Base-by-base conservation (phyloP, 2,113 vertebrate species). In the Lonchura striata region DNA sequence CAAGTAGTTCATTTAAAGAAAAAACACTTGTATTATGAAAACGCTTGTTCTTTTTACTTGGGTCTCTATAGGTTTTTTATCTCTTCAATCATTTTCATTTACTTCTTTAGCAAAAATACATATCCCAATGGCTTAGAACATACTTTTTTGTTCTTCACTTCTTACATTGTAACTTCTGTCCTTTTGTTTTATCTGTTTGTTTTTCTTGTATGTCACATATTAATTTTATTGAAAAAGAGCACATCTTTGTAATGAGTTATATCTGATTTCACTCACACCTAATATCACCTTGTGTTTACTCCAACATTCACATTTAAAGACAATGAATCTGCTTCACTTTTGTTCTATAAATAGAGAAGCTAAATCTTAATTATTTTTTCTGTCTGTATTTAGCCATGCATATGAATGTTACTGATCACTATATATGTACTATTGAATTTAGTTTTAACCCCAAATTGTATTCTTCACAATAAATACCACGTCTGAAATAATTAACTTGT, bases 331-430 rank as follows among this genome's bases (percentile, higher is more conserved):
- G 49, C 80, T 92, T 95, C 92, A 94, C 72, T 96, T 96, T 83
- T 92, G 68, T 72, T 95, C 96, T 97, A 97, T 96, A 98, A 96
- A 98, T 97, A 97, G 83, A 94, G 77, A 97, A 94, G 60, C 85
- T 94, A 91, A 97, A 96, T 97, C 80, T 92, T 97, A 97, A 97
- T 97, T 97, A 95, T 82, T 70, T 88, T 95, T 97, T 96, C 74
- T 91, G 52, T 85, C 90, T 97, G 49, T 93, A 92, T 97, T 88
- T 92, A 97, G 92, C 91, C 87, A 88, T 95, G 94, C 86, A 90
- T 94, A 90, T 87, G 88, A 96, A 94, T 86, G 56, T 91, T 97
- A 93, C 87, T 94, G 88, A 94, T 96, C 96, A 96, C 70, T n/a
- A 79, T 84, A 35, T 79, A 91, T 86, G 53, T 88, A 93, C 53